Conservation (phyloP, 1,140 invertebrate species). For the Drosophila asahinai region DNA sequence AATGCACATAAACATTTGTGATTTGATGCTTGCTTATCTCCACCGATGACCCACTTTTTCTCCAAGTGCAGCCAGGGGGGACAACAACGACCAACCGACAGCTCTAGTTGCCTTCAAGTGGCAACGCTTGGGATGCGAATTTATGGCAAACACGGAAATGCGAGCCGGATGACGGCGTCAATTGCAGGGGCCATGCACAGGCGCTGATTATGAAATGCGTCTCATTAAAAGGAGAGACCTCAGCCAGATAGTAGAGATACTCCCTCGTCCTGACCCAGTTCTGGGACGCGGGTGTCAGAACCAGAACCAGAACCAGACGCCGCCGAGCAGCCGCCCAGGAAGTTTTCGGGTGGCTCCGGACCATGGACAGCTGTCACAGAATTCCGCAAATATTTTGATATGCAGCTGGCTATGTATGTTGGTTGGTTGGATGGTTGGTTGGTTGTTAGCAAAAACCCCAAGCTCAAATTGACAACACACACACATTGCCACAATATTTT, state of each 20-base stretch:
- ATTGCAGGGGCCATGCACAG: slow-evolving; percentile 55
- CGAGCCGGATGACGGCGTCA: slow-evolving; percentile 64
- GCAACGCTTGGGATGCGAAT: slow-evolving; percentile 60
- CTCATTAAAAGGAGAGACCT: slow-evolving; percentile 72
- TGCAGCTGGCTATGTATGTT: slow-evolving; percentile 42
- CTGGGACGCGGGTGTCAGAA: slow-evolving; percentile 33
- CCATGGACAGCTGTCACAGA: slow-evolving; percentile 62
- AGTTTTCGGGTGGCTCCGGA: slow-evolving; percentile 42
- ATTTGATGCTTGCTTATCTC: not conserved
- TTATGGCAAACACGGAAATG: slow-evolving; percentile 77
- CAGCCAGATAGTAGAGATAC: slow-evolving; percentile 6
- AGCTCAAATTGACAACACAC: slow-evolving; percentile 73
- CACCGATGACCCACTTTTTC: not conserved
- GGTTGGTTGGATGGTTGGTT: slow-evolving; percentile 6
- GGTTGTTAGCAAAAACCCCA: slow-evolving; percentile 56
- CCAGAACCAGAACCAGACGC: slow-evolving; percentile 34
- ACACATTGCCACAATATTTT: slow-evolving; percentile 78
- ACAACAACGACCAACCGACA: slow-evolving; percentile 22
- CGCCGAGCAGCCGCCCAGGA: slow-evolving; percentile 29
- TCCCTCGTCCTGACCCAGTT: slow-evolving; percentile 62
- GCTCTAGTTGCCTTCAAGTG: slow-evolving; percentile 73
- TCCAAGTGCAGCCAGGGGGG: slow-evolving; percentile 1
- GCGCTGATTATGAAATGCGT: slow-evolving; percentile 78
- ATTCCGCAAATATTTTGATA: slow-evolving; percentile 79
- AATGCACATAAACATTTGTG: too few relatives aligned